Conservation (phyloP, 2,888 invertebrate species). For the Epistrophella euchroma region DNA sequence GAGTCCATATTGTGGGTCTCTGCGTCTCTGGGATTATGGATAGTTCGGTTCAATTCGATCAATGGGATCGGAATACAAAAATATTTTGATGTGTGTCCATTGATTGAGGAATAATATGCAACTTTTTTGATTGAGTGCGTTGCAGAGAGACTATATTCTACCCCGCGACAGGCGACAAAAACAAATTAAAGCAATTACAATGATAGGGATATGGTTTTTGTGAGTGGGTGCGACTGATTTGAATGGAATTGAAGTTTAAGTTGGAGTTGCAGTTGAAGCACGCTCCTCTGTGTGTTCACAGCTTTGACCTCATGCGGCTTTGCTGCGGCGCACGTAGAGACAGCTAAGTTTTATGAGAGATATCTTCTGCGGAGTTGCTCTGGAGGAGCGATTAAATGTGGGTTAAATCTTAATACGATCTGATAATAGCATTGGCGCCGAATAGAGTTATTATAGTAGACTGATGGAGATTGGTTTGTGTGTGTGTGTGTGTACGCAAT, state of each 20-base stretch:
- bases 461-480: not conserved
- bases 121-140: slow-evolving; percentile 68
- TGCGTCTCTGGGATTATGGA: not conserved
- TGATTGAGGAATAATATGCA: slow-evolving; percentile 72
- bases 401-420: slow-evolving; percentile 72
- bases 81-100: slow-evolving; percentile 69
- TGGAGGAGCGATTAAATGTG: slow-evolving; percentile 68
- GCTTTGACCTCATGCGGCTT: slow-evolving; percentile 67
- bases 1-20: slow-evolving; percentile 34
- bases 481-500: slow-evolving; percentile 35
- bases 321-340: not conserved
- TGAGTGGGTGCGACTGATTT: slow-evolving; percentile 64
- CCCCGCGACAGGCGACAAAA: slow-evolving; percentile 73
- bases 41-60: slow-evolving; percentile 49
- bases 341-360: slow-evolving; percentile 40
- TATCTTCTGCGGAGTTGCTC: slow-evolving; percentile 48
- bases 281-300: slow-evolving; percentile 3
- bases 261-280: slow-evolving; percentile 17
- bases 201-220: slow-evolving; percentile 44
- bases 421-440: slow-evolving; percentile 73
- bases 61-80: slow-evolving; percentile 66
- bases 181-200: slow-evolving; percentile 74
- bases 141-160: slow-evolving; percentile 39
- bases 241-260: slow-evolving; percentile 25
- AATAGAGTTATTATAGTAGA: slow-evolving; percentile 55